Base-by-base conservation (phyloP, 2,797 vertebrate genomes). In the Australoheros facetus region DNA sequence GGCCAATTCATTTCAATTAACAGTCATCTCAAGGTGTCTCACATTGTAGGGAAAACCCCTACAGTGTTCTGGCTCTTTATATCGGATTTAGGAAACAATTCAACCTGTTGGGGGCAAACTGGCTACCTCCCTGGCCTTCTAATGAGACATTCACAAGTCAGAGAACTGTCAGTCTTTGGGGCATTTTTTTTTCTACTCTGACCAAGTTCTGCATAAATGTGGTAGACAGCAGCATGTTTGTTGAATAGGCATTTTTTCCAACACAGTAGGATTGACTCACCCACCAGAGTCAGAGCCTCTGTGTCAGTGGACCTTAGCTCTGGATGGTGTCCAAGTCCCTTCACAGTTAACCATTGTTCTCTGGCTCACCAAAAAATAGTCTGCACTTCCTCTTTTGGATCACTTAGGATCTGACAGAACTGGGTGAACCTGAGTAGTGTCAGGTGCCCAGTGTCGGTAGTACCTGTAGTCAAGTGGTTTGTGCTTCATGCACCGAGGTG, bases 361-460 rank as follows among this genome's bases (percentile, higher is more conserved):
- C 26, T 28, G 34, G 51, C 56, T 62, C 30, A 75, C 42, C 12
- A 23, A 62, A 48, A 75, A 53, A 56, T 21, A 5, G n/a, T 56
- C 26, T 51, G 9, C 57, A 80, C 71, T 75, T 85, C 73, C 73
- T 79, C 70, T 82, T 83, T 80, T 59, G 42, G 37, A 21, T 1
- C 17, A 10, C 34, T 77, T 39, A 39, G 34, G 70, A 55, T 28
- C 21, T 80, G n/a, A 76, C 28, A 55, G 34, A n/a, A 56, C 23
- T 11, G 17, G 64, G 70, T 56, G 45, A 75, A 66, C 26, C 56
- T 42, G 17, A 58, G 19, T 10, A 28, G 5, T 32, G 42, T 69
- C 79, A 72, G 48, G 3, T 23, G 32, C 17, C 39, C 48, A 64
- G 16, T 39, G 13, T 59, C 5, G 13, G 21, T 51, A 69, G 26